These are phyloP conservation scores for Colostygia pectinataria DNA, from an alignment of 2,888 invertebrate genomes.

Conservation along the genomic window DNA sequence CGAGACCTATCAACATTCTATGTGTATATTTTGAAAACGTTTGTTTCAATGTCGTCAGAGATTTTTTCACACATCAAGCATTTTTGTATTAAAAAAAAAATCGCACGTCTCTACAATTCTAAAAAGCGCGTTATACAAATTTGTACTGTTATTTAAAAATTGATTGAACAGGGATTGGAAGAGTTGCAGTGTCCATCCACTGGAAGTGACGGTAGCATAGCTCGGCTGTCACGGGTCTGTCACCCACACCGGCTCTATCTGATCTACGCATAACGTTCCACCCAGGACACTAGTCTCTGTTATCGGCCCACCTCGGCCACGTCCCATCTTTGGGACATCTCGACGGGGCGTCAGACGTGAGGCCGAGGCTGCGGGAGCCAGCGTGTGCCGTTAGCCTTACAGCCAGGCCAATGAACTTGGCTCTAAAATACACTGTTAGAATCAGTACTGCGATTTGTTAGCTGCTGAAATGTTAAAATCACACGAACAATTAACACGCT, in stretches of 20 bases:
- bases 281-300: constrained; percentile 56
- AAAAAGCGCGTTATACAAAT: too few species aligned
- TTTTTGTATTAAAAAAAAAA: too few species aligned
- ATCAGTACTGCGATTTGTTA: too few species aligned
- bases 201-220: constrained; percentile 38
- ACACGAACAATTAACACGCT: too few species aligned
- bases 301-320: constrained; percentile 45
- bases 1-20: background rate
- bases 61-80: background rate
- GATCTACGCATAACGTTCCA: constrained; percentile 66
- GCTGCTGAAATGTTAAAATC: background rate
- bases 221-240: constrained; percentile 40
- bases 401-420: constrained; percentile 13
- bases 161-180: too few species aligned
- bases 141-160: too few species aligned
- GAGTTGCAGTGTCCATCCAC: too few species aligned
- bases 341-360: constrained; percentile 50
- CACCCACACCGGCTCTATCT: constrained; percentile 57
- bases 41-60: background rate
- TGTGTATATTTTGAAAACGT: background rate
- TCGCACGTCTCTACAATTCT: too few species aligned
- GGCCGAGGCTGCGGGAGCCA: constrained; percentile 8
- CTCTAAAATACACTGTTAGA: background rate
- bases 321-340: constrained; percentile 42
- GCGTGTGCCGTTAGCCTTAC: constrained; percentile 3